These are phyloP conservation scores for Blennius ocellaris DNA, from an alignment of 2,113 vertebrate genomes.

Conservation along the genomic window DNA sequence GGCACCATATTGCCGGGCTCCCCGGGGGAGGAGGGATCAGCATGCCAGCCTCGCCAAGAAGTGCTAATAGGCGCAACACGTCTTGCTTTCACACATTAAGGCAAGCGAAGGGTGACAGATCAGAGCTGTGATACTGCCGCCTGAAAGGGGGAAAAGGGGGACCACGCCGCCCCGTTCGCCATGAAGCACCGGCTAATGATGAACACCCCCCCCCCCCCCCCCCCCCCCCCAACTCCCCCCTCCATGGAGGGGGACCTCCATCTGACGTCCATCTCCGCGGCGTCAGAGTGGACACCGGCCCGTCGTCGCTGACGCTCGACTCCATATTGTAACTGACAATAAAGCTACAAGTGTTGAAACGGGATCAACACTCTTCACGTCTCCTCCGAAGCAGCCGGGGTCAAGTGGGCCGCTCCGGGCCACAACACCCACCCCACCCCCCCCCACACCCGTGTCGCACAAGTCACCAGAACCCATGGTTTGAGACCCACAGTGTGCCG, in stretches of 20 bases:
- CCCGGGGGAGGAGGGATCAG: constrained; percentile 84
- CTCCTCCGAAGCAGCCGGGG: constrained; percentile 59
- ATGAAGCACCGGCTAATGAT: constrained; percentile 73
- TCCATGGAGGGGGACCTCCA: no score
- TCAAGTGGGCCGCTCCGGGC: constrained; percentile 68
- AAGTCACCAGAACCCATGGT: constrained; percentile 60
- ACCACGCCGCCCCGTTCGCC: constrained; percentile 70
- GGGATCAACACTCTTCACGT: constrained; percentile 63
- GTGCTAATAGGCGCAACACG: constrained; percentile 92
- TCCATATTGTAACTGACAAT: constrained; percentile 77
- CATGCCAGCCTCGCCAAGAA: constrained; percentile 85
- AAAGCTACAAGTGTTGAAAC: constrained; percentile 66
- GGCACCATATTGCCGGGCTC: constrained; percentile 87
- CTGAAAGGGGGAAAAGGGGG: constrained; percentile 78
- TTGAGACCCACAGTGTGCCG: constrained; percentile 37
- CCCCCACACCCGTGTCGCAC: no score
- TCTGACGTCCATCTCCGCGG: constrained; percentile 34
- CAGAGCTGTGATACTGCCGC: constrained; percentile 87
- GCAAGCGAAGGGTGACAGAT: constrained; percentile 87
- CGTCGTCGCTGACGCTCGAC: constrained; percentile 33
- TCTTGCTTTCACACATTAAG: constrained; percentile 91
- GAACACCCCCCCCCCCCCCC: constrained; percentile 66
- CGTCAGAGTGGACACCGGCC: constrained; percentile 18
- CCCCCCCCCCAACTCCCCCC: no score
- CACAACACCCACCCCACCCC: constrained; percentile 60